phyloP scores from a whole-genome alignment of 2,888 invertebrate genomes.

The Philereme transversata region DNA sequence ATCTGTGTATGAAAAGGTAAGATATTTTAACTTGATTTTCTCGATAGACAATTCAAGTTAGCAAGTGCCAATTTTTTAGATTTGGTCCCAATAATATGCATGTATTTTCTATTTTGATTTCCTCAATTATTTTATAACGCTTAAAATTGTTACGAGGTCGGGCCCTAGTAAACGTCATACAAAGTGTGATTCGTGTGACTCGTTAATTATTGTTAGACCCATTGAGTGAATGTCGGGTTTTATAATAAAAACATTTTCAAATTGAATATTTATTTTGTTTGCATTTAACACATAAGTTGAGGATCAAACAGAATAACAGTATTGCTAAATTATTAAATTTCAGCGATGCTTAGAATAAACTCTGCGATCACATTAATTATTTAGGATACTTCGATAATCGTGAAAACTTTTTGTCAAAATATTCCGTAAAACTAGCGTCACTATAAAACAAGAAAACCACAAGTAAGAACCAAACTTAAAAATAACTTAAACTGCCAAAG shows the following conservation, averaged over 20 bases:
- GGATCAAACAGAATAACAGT: background rate
- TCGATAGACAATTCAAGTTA: too few species aligned
- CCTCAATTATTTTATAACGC: too few species aligned
- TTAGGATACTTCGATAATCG: background rate
- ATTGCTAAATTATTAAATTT: background rate
- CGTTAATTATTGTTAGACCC: constrained; percentile 36
- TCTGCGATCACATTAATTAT: too few species aligned
- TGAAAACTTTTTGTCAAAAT: background rate
- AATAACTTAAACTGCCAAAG: constrained; percentile 5
- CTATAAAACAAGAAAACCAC: constrained; percentile 10
- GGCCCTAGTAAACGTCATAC: background rate
- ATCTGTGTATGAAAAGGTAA: too few species aligned
- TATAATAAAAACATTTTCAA: constrained; percentile 38
- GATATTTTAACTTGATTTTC: too few species aligned
- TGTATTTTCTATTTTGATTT: too few species aligned
- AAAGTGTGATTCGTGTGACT: constrained; percentile 28
- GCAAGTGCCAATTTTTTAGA: background rate
- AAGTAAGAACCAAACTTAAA: constrained; percentile 9
- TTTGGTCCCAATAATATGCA: too few species aligned
- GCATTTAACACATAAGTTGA: background rate
- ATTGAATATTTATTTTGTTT: constrained; percentile 21
- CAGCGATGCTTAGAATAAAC: too few species aligned
- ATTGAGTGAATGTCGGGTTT: constrained; percentile 32
- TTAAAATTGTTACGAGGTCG: too few species aligned
- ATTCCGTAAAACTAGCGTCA: constrained; percentile 3